Evolutionary conservation across 2,797 vertebrate genomes (phyloP), one percentile per base, ranked within the genome.

Genomic region (Zalophus californianus): DNA sequence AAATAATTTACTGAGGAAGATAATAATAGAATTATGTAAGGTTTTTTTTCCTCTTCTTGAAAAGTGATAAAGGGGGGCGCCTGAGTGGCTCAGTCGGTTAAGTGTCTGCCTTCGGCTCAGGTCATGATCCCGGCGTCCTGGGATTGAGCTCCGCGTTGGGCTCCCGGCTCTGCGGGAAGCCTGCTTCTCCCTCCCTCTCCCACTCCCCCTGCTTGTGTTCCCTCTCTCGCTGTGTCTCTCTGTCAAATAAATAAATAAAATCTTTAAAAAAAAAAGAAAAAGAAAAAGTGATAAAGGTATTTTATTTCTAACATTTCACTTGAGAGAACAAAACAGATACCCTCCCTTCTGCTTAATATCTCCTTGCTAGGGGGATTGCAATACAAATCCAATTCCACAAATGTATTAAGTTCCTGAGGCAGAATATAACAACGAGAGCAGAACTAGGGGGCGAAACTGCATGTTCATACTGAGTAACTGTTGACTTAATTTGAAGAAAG

Each of bases 271-370:
- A 38, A 38, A 38, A 38, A 38, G 38, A 38, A 38, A 38, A 38
- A 38, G 38, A 38, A 85, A 92, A 93, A 72, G 27, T 58, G 32
- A 88, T 27, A 41, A 90, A 58, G 13, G 11, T 68, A 38, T 82
- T 90, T 96, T 86, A 78, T 82, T 64, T 23, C 54, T 86, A 90
- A 85, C 32, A 86, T 83, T 93, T 79, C 54, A 84, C 14, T 54
- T 25, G n/a, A 95, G 6, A 86, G 18, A 89, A 54, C 20, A 75
- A 68, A 96, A 35, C 41, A 86, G 32, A 66, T 12, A 35, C 7
- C 15, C 8, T 88, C 56, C 84, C 44, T 80, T 79, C 85, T 25
- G 2, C 13, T 41, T 70, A 75, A 7, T 9, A 20, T 35, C 29
- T n/a, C 73, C 9, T 77, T 41, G 21, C 12, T 90, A 58, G 38